A percentile compares a stretch with the other conserved stretches of the same genome.
Evolutionary conservation across 2,113 vertebrate genomes (phyloP).

Genomic region (Oreochromis niloticus): DNA sequence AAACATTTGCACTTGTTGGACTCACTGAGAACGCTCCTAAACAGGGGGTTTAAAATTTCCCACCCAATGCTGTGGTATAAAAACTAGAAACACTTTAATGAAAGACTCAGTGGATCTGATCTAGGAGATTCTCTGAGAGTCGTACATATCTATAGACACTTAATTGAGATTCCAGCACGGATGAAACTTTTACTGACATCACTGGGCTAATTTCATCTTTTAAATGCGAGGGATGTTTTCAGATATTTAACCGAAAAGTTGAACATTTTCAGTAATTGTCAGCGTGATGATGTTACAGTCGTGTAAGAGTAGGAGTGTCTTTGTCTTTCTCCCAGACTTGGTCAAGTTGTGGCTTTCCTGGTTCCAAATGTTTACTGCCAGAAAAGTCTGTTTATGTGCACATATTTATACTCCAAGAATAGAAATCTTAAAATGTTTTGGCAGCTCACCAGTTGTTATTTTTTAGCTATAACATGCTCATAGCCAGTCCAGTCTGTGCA

Average conservation of each 20-base stretch:
- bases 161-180: background rate
- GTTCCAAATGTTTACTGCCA: background rate
- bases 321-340: background rate
- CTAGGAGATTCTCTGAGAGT: background rate
- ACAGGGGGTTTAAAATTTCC: background rate
- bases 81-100: background rate
- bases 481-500: background rate
- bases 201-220: background rate
- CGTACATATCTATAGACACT: background rate
- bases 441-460: background rate
- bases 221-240: background rate
- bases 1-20: background rate
- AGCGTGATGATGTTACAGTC: background rate
- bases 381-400: background rate
- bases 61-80: background rate
- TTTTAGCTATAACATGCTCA: background rate
- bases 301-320: background rate
- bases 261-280: background rate
- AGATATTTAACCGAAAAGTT: background rate
- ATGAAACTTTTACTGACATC: background rate
- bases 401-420: background rate
- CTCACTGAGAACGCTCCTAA: background rate
- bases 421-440: background rate
- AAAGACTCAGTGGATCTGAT: background rate
- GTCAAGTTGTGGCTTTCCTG: background rate